Conservation (phyloP, 2,888 invertebrate genomes). For the Periphyllus acericola region DNA sequence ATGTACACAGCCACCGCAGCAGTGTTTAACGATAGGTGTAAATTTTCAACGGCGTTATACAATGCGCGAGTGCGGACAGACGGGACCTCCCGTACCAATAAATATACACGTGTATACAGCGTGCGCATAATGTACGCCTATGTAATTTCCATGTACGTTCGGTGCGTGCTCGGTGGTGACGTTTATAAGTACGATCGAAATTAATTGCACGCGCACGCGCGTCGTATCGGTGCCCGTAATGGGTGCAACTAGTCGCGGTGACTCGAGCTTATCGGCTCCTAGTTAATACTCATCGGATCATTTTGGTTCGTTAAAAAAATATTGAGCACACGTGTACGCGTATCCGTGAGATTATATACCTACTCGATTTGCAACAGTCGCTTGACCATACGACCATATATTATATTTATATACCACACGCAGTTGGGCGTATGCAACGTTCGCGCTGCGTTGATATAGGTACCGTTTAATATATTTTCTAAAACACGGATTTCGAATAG, state of each 20-base stretch:
- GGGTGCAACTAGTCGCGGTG: no score
- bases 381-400: no score
- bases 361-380: no score
- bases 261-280: no score
- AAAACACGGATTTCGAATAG: not conserved
- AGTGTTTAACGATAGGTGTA: slow-evolving; percentile 30
- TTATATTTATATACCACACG: no score
- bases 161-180: not conserved
- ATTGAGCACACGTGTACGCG: no score
- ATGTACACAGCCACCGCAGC: not conserved
- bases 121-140: not conserved
- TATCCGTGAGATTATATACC: not conserved
- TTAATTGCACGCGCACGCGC: not conserved
- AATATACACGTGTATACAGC: not conserved
- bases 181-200: not conserved
- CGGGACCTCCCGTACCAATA: slow-evolving; percentile 21
- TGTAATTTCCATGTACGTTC: not conserved
- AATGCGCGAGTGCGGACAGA: not conserved
- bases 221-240: no score
- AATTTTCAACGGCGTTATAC: slow-evolving; percentile 49
- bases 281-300: no score
- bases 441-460: no score
- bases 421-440: no score
- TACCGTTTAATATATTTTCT: not conserved
- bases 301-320: no score